These are phyloP conservation scores for Ellobium chinense DNA, from an alignment of 2,888 invertebrate genomes.

Conservation along the genomic window DNA sequence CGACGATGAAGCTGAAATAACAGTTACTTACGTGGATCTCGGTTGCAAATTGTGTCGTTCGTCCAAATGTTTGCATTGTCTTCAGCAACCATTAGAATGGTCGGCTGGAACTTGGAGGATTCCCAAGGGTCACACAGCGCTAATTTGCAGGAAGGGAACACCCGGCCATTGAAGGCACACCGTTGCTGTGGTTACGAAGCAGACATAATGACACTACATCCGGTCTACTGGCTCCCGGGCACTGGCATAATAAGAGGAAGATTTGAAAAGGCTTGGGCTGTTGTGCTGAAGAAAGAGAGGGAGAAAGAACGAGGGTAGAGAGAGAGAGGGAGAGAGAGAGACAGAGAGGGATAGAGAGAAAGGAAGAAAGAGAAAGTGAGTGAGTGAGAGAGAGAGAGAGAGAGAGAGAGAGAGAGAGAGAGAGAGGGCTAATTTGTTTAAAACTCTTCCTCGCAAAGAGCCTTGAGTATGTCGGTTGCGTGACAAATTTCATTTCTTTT, in stretches of 20 bases:
- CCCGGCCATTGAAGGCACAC: not conserved
- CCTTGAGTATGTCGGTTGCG: too few species aligned
- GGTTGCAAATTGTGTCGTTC: too few species aligned
- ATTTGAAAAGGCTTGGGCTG: not conserved
- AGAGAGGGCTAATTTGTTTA: too few species aligned
- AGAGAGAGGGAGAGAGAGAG: not conserved
- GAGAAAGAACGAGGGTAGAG: not conserved
- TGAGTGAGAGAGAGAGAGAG: not conserved
- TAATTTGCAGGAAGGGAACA: not conserved
- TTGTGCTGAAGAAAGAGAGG: not conserved
- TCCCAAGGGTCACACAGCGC: not conserved
- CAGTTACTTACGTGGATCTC: too few species aligned
- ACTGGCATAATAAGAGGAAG: not conserved
- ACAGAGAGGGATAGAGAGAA: not conserved
- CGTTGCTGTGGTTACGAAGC: conserved; percentile 24
- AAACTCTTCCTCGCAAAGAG: too few species aligned
- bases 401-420: not conserved
- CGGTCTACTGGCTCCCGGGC: not conserved
- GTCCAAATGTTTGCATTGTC: too few species aligned
- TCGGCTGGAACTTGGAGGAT: not conserved
- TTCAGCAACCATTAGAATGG: too few species aligned
- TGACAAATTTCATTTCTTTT: too few species aligned
- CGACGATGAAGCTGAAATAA: too few species aligned
- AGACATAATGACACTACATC: conserved; percentile 17
- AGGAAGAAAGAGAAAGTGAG: not conserved